phyloP scores from a whole-genome alignment of 1,140 invertebrate species.

The Aphelenchoides avenae region DNA sequence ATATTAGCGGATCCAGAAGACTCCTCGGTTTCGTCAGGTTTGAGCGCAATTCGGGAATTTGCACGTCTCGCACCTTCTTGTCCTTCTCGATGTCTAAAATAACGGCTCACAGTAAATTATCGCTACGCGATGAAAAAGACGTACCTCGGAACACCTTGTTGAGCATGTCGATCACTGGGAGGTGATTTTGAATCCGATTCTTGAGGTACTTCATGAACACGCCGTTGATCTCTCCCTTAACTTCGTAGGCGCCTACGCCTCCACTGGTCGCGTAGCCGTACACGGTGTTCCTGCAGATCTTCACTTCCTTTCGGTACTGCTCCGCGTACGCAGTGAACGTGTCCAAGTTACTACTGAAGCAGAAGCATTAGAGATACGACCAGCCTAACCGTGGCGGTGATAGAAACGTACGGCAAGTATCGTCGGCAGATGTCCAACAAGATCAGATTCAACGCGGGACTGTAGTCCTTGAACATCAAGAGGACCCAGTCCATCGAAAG shows the following conservation, averaged over 20 bases:
- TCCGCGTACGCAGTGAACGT: conserved; percentile 52
- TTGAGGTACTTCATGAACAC: conserved; percentile 60
- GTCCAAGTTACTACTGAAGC: conserved; percentile 45
- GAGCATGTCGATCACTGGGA: conserved; percentile 50
- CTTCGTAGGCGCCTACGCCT: conserved; percentile 58
- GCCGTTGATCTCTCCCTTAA: conserved; percentile 55
- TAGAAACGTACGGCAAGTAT: conserved; percentile 48
- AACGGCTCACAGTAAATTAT: conserved; percentile 12
- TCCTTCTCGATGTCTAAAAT: conserved; percentile 55
- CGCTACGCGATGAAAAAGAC: conserved; percentile 1
- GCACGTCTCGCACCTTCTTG: conserved; percentile 52
- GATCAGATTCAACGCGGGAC: conserved; percentile 61
- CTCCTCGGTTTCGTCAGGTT: conserved; percentile 50
- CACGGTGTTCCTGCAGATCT: conserved; percentile 56
- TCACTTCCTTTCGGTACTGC: conserved; percentile 43
- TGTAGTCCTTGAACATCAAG: conserved; percentile 52
- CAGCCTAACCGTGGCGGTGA: neutral
- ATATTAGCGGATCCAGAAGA: conserved; percentile 44
- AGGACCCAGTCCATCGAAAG: conserved; percentile 60
- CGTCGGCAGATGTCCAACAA: conserved; percentile 63
- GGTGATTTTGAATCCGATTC: conserved; percentile 41
- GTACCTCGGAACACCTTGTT: conserved; percentile 53
- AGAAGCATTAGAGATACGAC: conserved; percentile 17
- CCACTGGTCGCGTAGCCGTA: conserved; percentile 53
- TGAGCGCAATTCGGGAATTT: conserved; percentile 55